Percentiles rank a stretch among this genome's conserved stretches.
Conservation (phyloP, 1,140 invertebrate genomes). For the Pinna nobilis region DNA sequence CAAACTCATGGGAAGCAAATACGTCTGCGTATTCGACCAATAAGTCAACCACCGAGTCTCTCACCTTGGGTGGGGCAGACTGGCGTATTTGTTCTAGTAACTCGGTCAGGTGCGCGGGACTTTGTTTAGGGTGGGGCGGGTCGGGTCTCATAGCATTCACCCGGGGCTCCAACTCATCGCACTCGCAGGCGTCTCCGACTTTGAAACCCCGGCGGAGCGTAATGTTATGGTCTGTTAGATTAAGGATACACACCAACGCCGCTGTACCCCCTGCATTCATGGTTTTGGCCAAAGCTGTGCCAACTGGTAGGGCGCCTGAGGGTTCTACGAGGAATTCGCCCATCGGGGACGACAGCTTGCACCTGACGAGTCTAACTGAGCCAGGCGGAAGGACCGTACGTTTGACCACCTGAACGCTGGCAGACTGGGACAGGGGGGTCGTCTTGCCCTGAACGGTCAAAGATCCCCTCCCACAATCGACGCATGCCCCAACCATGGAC, state of each 20-base stretch:
- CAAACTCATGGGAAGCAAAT: constrained; percentile 30
- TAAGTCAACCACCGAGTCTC: neutral
- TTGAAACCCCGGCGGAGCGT: neutral
- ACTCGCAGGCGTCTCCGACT: constrained; percentile 1
- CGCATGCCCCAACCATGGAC: neutral
- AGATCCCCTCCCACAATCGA: neutral
- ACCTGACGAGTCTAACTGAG: neutral
- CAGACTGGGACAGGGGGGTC: neutral
- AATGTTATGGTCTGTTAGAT: too few species aligned
- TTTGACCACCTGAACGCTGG: neutral
- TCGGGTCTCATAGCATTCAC: neutral
- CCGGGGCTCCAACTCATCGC: neutral
- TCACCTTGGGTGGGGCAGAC: too few species aligned
- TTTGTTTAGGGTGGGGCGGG: neutral
- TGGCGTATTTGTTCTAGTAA: neutral
- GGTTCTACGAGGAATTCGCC: too few species aligned
- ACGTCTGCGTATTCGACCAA: constrained; percentile 1
- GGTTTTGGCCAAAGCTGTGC: neutral
- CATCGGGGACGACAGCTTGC: neutral
- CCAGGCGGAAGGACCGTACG: constrained; percentile 4
- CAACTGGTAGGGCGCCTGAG: too few species aligned
- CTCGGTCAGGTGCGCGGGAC: neutral
- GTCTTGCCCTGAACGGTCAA: neutral
- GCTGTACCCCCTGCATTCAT: neutral
- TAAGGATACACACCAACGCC: neutral